A percentile compares a stretch with the other conserved stretches of the same genome.
Evolutionary conservation across 2,113 vertebrate genomes (phyloP).

Genomic region (Trematomus loennbergii): DNA sequence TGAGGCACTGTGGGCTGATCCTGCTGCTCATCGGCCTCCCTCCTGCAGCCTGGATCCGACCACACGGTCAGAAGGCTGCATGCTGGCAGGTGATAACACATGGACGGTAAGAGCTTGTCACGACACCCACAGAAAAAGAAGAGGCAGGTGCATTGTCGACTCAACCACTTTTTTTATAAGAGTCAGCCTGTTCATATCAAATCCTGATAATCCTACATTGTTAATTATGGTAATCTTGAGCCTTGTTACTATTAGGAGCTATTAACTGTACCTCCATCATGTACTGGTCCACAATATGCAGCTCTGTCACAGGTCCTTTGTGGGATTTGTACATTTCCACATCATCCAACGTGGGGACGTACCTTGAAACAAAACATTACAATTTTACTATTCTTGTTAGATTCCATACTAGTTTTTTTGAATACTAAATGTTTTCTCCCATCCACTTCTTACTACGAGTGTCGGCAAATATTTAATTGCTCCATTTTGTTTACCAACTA

Average conservation of each 20-base stretch:
- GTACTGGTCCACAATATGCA: constrained; percentile 91
- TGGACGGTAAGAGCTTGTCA: constrained; percentile 32
- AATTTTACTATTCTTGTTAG: background rate
- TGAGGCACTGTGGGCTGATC: constrained; percentile 33
- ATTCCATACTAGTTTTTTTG: background rate
- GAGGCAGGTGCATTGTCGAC: constrained; percentile 26
- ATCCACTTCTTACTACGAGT: background rate
- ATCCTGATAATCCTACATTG: background rate
- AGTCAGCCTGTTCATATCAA: background rate
- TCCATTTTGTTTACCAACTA: too few relatives aligned
- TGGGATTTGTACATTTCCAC: constrained; percentile 87
- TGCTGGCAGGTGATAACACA: constrained; percentile 53
- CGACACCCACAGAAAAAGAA: constrained; percentile 45
- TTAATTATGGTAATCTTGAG: background rate
- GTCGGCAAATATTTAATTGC: too few relatives aligned
- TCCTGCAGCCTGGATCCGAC: constrained; percentile 12
- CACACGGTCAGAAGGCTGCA: constrained; percentile 26
- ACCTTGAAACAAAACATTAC: constrained; percentile 75
- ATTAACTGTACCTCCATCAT: constrained; percentile 88
- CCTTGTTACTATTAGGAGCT: background rate
- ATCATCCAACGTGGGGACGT: constrained; percentile 88
- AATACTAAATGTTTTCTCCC: background rate
- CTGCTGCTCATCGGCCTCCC: constrained; percentile 33
- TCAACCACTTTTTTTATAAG: background rate
- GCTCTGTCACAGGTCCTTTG: constrained; percentile 83